These are phyloP conservation scores for Phrynocephalus forsythii DNA, from an alignment of 2,797 vertebrate genomes.

Conservation along the genomic window DNA sequence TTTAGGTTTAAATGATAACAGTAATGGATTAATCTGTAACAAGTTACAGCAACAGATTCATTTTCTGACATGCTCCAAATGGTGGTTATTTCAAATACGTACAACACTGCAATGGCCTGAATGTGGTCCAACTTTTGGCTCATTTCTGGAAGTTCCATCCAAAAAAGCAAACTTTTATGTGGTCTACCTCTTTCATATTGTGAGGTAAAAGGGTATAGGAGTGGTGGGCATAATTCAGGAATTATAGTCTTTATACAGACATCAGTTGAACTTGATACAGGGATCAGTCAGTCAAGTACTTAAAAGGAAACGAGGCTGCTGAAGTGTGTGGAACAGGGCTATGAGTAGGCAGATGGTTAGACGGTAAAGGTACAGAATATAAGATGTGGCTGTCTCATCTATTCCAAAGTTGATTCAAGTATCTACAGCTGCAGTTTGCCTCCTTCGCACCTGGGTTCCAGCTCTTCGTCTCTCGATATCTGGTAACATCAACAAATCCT, in stretches of 20 bases:
- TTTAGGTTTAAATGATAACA: too few relatives aligned
- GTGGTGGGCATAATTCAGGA: not conserved
- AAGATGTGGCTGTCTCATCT: conserved; percentile 3
- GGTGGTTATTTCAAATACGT: too few relatives aligned
- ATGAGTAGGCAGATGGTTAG: not conserved
- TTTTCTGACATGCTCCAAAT: too few relatives aligned
- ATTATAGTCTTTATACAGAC: not conserved
- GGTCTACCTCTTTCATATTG: too few relatives aligned
- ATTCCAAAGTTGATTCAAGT: conserved; percentile 1
- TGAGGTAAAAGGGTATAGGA: too few relatives aligned
- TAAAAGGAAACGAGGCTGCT: not conserved
- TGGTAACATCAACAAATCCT: not conserved
- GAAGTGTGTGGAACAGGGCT: too few relatives aligned
- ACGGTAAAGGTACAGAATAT: not conserved
- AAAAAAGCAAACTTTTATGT: too few relatives aligned
- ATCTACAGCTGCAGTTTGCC: conserved; percentile 7
- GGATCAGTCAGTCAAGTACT: not conserved
- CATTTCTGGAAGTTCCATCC: too few relatives aligned
- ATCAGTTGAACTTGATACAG: not conserved
- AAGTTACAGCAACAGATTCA: too few relatives aligned
- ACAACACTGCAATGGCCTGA: too few relatives aligned
- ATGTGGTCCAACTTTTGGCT: too few relatives aligned
- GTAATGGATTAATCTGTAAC: too few relatives aligned
- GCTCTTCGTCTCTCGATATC: not conserved
- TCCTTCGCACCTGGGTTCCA: conserved; percentile 24